phyloP scores from a whole-genome alignment of 2,113 vertebrate genomes.

The Anoura caudifer region DNA sequence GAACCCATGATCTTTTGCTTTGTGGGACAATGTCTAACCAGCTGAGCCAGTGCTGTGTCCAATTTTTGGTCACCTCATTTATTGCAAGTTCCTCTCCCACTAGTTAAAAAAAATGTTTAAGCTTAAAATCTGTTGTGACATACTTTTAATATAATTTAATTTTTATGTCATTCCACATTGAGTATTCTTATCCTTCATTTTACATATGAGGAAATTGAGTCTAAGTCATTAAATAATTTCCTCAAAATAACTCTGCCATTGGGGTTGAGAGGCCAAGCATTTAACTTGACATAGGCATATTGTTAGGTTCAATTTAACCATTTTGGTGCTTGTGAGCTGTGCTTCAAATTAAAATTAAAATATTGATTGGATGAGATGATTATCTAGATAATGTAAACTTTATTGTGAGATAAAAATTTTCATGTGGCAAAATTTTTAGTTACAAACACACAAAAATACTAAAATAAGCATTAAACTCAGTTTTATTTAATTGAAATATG shows the following conservation, averaged over 20 bases:
- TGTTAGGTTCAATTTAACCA: neutral
- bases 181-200: neutral
- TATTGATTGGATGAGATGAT: neutral
- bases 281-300: neutral
- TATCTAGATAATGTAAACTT: neutral
- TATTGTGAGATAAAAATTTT: neutral
- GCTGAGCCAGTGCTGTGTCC: neutral
- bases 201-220: neutral
- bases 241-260: neutral
- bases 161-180: neutral
- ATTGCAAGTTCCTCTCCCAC: neutral
- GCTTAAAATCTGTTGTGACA: neutral
- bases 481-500: neutral
- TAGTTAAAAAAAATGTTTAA: neutral
- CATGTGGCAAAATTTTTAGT: neutral
- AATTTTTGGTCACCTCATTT: neutral
- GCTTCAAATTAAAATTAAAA: neutral
- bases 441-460: neutral
- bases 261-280: neutral
- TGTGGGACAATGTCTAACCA: too few species aligned
- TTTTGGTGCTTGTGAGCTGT: neutral
- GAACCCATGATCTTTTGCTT: too few species aligned
- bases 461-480: neutral
- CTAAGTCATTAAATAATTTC: neutral
- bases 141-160: slow-evolving; percentile 9